Evolutionary conservation across 2,797 vertebrate species (phyloP).

Genomic region (Danio tinwini): DNA sequence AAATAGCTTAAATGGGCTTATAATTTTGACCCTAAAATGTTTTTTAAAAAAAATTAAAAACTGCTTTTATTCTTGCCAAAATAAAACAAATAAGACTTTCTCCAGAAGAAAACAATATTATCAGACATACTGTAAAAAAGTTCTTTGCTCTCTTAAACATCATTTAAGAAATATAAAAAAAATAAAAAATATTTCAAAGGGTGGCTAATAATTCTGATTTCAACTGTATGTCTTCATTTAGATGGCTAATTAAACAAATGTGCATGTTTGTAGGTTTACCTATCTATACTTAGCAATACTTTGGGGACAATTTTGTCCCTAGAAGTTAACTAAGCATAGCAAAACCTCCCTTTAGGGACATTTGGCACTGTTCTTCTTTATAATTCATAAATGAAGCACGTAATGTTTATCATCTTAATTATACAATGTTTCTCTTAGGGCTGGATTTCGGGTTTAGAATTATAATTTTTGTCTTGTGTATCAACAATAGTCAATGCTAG

Average conservation of each 20-base stretch:
- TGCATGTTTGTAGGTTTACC: neutral
- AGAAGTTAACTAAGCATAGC: neutral
- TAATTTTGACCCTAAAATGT: no score
- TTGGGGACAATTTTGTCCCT: neutral
- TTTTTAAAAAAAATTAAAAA: no score
- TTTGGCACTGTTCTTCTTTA: neutral
- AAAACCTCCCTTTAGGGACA: neutral
- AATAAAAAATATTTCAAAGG: no score
- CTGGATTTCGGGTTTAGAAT: neutral
- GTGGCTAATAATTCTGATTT: no score
- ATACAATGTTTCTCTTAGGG: neutral
- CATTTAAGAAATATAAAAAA: no score
- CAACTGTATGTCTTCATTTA: neutral
- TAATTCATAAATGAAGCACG: neutral
- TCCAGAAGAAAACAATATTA: no score
- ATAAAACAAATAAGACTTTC: no score
- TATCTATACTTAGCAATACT: neutral
- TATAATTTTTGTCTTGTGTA: neutral
- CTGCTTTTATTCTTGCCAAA: no score
- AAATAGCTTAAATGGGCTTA: no score
- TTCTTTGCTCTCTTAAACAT: no score
- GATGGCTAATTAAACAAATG: neutral
- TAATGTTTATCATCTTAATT: neutral
- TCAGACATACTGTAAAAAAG: no score
- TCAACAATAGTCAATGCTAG: neutral